phyloP scores from a whole-genome alignment of 2,797 vertebrate genomes.

The Tympanoctomys barrerae region DNA sequence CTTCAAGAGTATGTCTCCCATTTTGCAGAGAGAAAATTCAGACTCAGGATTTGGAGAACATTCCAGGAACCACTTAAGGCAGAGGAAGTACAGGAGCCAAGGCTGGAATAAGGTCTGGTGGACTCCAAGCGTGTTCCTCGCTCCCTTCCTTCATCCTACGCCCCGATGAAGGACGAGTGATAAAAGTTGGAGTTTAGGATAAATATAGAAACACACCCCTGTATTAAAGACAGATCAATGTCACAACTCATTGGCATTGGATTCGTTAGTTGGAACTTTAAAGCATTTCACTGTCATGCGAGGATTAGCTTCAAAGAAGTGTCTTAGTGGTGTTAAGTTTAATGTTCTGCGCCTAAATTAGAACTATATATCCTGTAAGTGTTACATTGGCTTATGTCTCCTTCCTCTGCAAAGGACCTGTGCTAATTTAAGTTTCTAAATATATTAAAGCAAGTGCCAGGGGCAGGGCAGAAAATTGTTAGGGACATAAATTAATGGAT shows the following conservation, averaged over 20 bases:
- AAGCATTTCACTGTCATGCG: constrained; percentile 17
- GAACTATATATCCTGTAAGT: constrained; percentile 46
- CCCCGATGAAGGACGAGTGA: neutral
- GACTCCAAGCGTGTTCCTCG: neutral
- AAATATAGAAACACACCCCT: neutral
- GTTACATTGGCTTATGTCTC: constrained; percentile 47
- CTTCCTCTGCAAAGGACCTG: constrained; percentile 29
- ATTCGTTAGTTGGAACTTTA: constrained; percentile 20
- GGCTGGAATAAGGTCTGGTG: neutral
- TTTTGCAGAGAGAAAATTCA: neutral
- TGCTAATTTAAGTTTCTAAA: constrained; percentile 59
- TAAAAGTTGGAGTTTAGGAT: neutral
- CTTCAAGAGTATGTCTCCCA: neutral
- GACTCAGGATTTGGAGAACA: neutral
- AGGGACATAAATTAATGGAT: constrained; percentile 48
- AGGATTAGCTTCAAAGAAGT: constrained; percentile 61
- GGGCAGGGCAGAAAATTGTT: constrained; percentile 13
- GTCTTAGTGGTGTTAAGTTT: constrained; percentile 44
- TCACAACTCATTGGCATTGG: neutral
- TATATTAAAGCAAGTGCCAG: constrained; percentile 14
- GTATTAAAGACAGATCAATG: neutral
- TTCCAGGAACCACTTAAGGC: neutral
- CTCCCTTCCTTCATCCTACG: neutral
- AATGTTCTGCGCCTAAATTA: constrained; percentile 34
- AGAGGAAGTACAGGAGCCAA: neutral